phyloP scores from a whole-genome alignment of 1,140 invertebrate genomes.

The Aphaenogaster rudis region DNA sequence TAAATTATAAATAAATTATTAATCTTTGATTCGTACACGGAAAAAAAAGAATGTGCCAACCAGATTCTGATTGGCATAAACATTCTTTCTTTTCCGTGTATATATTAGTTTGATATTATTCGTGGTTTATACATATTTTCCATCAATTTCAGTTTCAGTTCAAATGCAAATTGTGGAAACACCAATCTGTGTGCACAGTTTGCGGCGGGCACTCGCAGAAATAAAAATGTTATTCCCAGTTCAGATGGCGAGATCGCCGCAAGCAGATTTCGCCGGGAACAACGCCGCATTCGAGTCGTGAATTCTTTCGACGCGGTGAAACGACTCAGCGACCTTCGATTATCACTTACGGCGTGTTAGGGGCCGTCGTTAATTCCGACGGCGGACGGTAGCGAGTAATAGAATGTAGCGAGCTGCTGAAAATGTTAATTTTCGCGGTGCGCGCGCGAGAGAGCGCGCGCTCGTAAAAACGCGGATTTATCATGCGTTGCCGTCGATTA shows the following conservation, averaged over 20 bases:
- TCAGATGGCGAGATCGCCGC: background rate
- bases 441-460: background rate
- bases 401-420: constrained; percentile 62
- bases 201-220: background rate
- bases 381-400: constrained; percentile 49
- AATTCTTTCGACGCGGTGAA: constrained; percentile 1
- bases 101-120: background rate
- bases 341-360: constrained; percentile 20
- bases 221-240: constrained; percentile 13
- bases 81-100: too few relatives aligned
- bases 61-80: too few relatives aligned
- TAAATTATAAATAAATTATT: background rate
- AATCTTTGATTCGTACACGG: background rate
- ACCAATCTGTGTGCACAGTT: background rate
- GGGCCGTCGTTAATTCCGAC: constrained; percentile 33
- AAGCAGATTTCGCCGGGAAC: constrained; percentile 4
- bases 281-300: background rate
- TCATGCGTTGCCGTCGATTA: constrained; percentile 31
- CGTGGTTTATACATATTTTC: background rate
- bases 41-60: too few relatives aligned
- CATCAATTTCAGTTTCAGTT: background rate
- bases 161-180: background rate
- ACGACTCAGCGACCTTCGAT: constrained; percentile 9
- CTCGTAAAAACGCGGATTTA: constrained; percentile 57
- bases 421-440: constrained; percentile 49